A percentile compares a stretch with the other conserved stretches of the same genome.
Evolutionary conservation across 53 echinoderm and acorn worm species (phyloP).

Genomic region (Hippasteria phrygiana): DNA sequence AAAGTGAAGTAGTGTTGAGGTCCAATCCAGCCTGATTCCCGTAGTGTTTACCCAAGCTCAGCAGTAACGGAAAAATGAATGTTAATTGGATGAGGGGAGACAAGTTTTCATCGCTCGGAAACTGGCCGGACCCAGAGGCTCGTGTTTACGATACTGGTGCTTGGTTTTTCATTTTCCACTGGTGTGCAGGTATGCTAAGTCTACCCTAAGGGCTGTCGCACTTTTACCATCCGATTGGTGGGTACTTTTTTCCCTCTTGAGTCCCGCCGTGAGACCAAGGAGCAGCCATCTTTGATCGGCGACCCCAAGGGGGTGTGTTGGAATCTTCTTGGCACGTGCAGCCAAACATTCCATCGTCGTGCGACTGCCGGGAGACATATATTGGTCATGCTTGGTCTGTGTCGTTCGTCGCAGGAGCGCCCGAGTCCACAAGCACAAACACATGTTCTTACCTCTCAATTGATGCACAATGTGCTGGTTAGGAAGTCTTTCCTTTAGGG

Average conservation of each 20-base stretch:
- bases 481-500: neutral
- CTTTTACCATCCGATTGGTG: constrained; percentile 39
- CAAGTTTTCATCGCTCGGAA: constrained; percentile 33
- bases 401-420: neutral
- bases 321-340: constrained; percentile 14
- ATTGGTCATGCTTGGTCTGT: constrained; percentile 7
- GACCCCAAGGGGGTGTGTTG: neutral
- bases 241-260: neutral
- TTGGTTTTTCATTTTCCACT: constrained; percentile 30
- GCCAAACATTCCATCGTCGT: constrained; percentile 17
- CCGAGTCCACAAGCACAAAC: neutral
- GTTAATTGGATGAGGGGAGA: constrained; percentile 60
- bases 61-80: constrained; percentile 19
- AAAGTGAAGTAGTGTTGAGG: neutral
- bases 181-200: constrained; percentile 34
- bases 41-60: constrained; percentile 25
- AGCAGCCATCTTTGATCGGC: constrained; percentile 47
- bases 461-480: neutral
- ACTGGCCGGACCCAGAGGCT: constrained; percentile 22
- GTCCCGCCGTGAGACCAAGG: neutral
- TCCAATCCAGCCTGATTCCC: neutral
- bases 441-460: constrained; percentile 34
- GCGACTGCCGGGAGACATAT: constrained; percentile 10
- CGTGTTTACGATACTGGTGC: constrained; percentile 36
- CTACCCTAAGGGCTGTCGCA: constrained; percentile 24